Percentiles rank a stretch among this genome's conserved stretches.
phyloP scores from a whole-genome alignment of 1,140 invertebrate species.

The Plectrocnemia conspersa region DNA sequence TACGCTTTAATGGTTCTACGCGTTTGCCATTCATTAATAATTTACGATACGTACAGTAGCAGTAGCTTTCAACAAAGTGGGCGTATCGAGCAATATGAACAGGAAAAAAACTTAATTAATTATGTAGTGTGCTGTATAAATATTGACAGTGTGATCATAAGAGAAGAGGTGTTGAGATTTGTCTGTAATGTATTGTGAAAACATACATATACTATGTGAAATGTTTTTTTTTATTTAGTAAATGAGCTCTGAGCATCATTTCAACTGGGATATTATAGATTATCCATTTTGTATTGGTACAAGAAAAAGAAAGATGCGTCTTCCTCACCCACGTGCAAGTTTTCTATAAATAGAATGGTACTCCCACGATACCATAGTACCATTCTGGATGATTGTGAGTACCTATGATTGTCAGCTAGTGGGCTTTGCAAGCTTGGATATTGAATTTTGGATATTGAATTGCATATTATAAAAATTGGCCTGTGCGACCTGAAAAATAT shows the following conservation, averaged over 20 bases:
- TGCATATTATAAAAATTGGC: too few species aligned
- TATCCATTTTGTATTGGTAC: neutral
- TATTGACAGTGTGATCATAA: too few species aligned
- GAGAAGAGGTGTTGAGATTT: too few species aligned
- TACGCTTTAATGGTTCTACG: too few species aligned
- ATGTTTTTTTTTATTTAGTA: neutral
- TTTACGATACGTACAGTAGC: conserved; percentile 12
- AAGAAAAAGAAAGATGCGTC: conserved; percentile 31
- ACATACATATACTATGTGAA: neutral
- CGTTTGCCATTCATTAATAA: conserved; percentile 18
- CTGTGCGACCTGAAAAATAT: too few species aligned
- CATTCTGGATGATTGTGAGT: conserved; percentile 3
- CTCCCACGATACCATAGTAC: conserved; percentile 22
- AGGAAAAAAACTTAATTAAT: neutral
- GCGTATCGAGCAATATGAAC: conserved; percentile 4
- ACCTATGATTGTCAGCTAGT: conserved; percentile 17
- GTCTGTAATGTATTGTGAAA: neutral
- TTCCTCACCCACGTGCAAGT: conserved; percentile 22
- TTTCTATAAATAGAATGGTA: conserved; percentile 29
- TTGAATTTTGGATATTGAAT: too few species aligned
- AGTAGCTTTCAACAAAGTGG: conserved; percentile 11
- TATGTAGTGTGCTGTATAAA: neutral
- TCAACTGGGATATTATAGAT: conserved; percentile 8
- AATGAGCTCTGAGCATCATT: too few species aligned
- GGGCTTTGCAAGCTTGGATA: neutral